A percentile compares a stretch with the other conserved stretches of the same genome.
Conservation (phyloP, 2,113 vertebrate genomes). For the Lagopus muta region DNA sequence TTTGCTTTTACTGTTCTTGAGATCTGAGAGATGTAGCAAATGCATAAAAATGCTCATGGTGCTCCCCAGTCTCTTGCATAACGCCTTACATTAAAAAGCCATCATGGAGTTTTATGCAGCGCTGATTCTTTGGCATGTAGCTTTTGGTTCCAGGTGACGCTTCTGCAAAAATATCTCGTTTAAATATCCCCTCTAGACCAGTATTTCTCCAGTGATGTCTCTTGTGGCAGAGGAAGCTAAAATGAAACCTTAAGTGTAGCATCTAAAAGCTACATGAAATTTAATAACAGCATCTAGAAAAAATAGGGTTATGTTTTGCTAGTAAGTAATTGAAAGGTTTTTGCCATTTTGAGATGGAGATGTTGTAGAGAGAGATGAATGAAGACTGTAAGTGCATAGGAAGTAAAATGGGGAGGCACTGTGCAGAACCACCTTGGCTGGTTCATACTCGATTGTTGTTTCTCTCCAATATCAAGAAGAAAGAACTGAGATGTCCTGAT, state of each 20-base stretch:
- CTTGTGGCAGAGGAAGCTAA: not conserved
- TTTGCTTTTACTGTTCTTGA: not conserved
- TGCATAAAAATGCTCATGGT: not conserved
- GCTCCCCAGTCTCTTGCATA: not conserved
- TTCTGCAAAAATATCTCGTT: not conserved
- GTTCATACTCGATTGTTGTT: not conserved
- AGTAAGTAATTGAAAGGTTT: not conserved
- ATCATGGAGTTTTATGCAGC: accelerated
- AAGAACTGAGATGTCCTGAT: not conserved
- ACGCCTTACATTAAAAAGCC: not conserved
- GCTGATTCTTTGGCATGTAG: not conserved
- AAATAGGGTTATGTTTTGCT: not conserved
- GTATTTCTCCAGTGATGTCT: not conserved
- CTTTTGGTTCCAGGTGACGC: not conserved
- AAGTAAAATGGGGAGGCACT: not conserved
- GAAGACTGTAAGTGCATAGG: not conserved
- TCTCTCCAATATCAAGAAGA: not conserved
- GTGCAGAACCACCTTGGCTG: not conserved
- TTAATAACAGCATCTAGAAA: not conserved
- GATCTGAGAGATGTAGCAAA: not conserved
- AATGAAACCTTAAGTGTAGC: not conserved
- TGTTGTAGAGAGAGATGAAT: not conserved
- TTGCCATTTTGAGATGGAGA: not conserved
- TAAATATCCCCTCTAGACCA: not conserved
- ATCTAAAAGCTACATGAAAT: not conserved